A percentile compares a stretch with the other conserved stretches of the same genome.
These are phyloP conservation scores for Hycleus phaleratus DNA, from an alignment of 1,140 invertebrate species.

Conservation along the genomic window DNA sequence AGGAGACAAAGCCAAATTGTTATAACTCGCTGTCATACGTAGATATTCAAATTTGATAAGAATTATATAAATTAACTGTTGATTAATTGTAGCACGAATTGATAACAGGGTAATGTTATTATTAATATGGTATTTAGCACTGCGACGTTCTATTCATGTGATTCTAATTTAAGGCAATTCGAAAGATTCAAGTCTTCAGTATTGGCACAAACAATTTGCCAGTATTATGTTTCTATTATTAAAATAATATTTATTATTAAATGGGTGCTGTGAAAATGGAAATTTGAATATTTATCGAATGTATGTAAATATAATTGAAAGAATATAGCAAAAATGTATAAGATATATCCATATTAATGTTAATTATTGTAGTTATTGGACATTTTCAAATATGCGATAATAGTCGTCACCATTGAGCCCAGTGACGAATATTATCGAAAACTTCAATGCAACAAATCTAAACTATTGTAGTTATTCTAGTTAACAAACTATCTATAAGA, in stretches of 20 bases:
- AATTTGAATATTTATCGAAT: conserved; percentile 12
- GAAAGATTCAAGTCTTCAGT: background rate
- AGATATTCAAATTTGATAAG: background rate
- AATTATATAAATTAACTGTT: conserved; percentile 4
- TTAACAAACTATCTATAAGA: too few species aligned
- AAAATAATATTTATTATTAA: too few species aligned
- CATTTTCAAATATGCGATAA: conserved; percentile 2
- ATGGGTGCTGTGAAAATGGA: conserved; percentile 18
- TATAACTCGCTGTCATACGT: too few species aligned
- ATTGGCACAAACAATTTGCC: background rate
- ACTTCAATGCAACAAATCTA: conserved; percentile 8
- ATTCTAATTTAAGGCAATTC: conserved; percentile 2
- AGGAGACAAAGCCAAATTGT: too few species aligned
- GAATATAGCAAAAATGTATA: background rate
- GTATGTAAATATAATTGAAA: conserved; percentile 9
- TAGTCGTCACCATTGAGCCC: conserved; percentile 19
- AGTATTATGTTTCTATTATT: conserved; percentile 14
- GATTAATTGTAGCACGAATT: conserved; percentile 11
- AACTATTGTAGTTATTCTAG: background rate
- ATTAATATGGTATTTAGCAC: background rate
- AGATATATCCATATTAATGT: too few species aligned
- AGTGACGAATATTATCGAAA: conserved; percentile 11
- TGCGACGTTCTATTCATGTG: conserved; percentile 1
- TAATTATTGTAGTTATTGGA: too few species aligned
- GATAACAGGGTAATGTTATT: conserved; percentile 2